Conservation (phyloP, 2,888 invertebrate species). For the Troilus luridus region DNA sequence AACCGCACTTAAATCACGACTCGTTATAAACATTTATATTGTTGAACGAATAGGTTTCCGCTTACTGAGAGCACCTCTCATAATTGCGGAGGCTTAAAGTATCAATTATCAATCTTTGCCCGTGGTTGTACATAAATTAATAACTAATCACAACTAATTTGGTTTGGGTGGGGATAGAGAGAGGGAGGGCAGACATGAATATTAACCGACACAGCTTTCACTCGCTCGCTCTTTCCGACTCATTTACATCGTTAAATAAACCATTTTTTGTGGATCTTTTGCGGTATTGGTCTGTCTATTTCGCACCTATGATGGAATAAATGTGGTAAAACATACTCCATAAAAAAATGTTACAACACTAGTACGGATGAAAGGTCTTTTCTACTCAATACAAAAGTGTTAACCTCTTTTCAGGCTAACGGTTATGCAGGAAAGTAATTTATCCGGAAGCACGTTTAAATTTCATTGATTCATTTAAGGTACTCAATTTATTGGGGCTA, state of each 20-base stretch:
- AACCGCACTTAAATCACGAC: neutral
- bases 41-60: neutral
- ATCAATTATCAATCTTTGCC: constrained; percentile 21
- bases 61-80: neutral
- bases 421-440: too few relatives aligned
- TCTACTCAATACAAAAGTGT: too few relatives aligned
- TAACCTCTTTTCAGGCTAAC: too few relatives aligned
- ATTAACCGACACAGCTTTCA: constrained; percentile 20
- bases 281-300: neutral
- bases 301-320: too few relatives aligned
- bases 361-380: too few relatives aligned
- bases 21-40: neutral
- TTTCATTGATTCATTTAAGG: too few relatives aligned
- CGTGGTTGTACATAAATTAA: constrained; percentile 34
- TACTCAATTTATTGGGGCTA: too few relatives aligned
- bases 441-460: too few relatives aligned
- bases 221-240: neutral
- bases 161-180: neutral
- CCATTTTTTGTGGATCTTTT: neutral
- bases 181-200: neutral
- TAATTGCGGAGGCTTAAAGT: neutral
- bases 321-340: too few relatives aligned
- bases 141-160: constrained; percentile 32
- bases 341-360: too few relatives aligned
- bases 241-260: constrained; percentile 12